Base-by-base conservation (phyloP, 2,888 invertebrate species). In the Kuschelorhynchus macadamiae region DNA sequence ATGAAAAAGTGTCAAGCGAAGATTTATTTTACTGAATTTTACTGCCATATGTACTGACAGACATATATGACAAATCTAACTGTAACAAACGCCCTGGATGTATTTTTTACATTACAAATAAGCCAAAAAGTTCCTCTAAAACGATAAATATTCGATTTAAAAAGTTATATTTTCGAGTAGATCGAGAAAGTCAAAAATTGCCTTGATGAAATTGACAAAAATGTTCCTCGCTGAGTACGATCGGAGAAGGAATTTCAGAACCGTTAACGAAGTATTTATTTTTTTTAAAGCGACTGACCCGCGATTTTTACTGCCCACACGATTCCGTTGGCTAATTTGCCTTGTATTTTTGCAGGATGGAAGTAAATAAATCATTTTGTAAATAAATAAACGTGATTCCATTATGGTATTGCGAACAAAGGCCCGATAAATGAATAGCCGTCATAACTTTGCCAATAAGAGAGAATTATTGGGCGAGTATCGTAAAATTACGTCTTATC, bases 241-340 rank as follows among this genome's bases (percentile, higher is more conserved):
- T 30, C 30, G 2, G 14, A 5, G 12, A 30, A 32, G 49, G 49
- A 14, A 56, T 62, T 52, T 33, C 42, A 21, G 53, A 62, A 62
- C 62, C 62, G 62, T 62, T 62, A 62, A 62, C 62, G 62, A 62
- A 42, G 53, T 52, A 52, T 56, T 50, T 62, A 62, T 62, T 62
- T 60, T 60, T 61, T 62, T 16, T 17, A 56, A 42, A 36, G 36
- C 36, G 36, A 36, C 36, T 36, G 36, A 18, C 18, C 42, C 20
- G 59, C 59, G 39, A 59, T 30, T 59, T 59, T 59, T 47, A 25
- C 59, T 17, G 59, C 59, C 59, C 59, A 59, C 59, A 59, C 59
- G 49, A 59, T 25, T 47, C 47, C 14, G 11, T 16, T 12, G 36
- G 14, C 18, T 12, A 52, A 33, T 52, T 52, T 36, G 36, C 32